phyloP scores from a whole-genome alignment of 2,888 invertebrate genomes.

The Aporophyla lueneburgensis region DNA sequence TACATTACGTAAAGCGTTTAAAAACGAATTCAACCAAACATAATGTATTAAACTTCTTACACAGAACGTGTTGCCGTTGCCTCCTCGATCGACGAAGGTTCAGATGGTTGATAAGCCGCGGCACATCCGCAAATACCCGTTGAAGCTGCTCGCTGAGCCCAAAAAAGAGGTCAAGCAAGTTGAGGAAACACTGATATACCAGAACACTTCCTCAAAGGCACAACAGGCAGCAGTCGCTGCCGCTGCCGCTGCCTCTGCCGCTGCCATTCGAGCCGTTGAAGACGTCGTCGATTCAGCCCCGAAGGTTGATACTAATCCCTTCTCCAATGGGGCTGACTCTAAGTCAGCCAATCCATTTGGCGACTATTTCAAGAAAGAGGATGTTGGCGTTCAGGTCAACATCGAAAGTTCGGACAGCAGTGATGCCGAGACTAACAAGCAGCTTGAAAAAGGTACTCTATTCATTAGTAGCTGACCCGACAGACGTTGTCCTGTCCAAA shows the following conservation, averaged over 20 bases:
- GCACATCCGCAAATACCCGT: slow-evolving; percentile 83
- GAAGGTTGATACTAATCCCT: slow-evolving; percentile 78
- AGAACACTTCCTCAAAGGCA: slow-evolving; percentile 74
- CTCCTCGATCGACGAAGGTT: slow-evolving; percentile 81
- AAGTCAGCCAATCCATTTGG: slow-evolving; percentile 73
- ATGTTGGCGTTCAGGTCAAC: slow-evolving; percentile 1
- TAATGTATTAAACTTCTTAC: slow-evolving; percentile 49
- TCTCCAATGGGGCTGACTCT: slow-evolving; percentile 64
- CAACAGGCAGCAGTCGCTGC: slow-evolving; percentile 26
- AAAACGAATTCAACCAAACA: background rate
- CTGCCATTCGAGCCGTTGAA: slow-evolving; percentile 66
- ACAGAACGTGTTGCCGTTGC: slow-evolving; percentile 80
- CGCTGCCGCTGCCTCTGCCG: background rate
- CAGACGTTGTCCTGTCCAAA: no score
- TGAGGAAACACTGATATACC: slow-evolving; percentile 74
- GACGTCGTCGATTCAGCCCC: slow-evolving; percentile 69
- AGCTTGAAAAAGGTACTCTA: slow-evolving; percentile 78
- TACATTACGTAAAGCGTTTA: background rate
- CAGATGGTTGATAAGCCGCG: slow-evolving; percentile 83
- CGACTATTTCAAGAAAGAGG: slow-evolving; percentile 28
- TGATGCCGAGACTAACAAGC: slow-evolving; percentile 67
- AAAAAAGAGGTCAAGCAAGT: slow-evolving; percentile 14
- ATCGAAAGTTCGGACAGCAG: slow-evolving; percentile 28
- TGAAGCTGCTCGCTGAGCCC: slow-evolving; percentile 71
- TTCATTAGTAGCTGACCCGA: no score